Percentiles rank a stretch among this genome's conserved stretches.
Evolutionary conservation across 2,888 invertebrate genomes (phyloP).

Genomic region (Omphaloscelis lunosa): DNA sequence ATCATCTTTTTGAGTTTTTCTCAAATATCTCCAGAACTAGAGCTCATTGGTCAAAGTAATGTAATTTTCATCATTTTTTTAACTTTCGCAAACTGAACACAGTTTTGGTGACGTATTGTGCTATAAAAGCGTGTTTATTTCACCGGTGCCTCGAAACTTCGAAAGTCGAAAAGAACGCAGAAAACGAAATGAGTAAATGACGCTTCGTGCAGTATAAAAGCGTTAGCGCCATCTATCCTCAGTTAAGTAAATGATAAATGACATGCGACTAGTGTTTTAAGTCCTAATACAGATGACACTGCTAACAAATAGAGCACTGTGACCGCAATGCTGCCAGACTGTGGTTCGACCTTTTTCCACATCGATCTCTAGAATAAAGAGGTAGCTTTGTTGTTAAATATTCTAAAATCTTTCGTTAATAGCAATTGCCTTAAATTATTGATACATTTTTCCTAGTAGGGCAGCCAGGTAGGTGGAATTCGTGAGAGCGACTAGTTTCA

Average conservation of each 20-base stretch:
- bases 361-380: background rate
- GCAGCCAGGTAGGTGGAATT: background rate
- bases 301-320: background rate
- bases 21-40: background rate
- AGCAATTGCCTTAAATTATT: background rate
- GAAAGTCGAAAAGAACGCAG: too few relatives aligned
- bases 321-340: background rate
- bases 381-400: background rate
- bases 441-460: background rate
- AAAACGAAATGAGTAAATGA: too few relatives aligned
- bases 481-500: background rate
- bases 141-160: too few relatives aligned
- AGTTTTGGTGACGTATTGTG: too few relatives aligned
- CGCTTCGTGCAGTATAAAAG: background rate
- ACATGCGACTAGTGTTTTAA: background rate
- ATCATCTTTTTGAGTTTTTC: background rate
- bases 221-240: conserved; percentile 11
- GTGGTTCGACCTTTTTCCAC: background rate
- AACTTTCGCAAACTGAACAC: too few relatives aligned
- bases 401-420: background rate
- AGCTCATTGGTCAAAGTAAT: too few relatives aligned
- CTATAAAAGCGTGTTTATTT: too few relatives aligned
- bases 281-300: conserved; percentile 30
- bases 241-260: background rate
- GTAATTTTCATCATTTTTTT: too few relatives aligned